Evolutionary conservation across 2,797 vertebrate genomes (phyloP).

Genomic region (Spheniscus humboldti): DNA sequence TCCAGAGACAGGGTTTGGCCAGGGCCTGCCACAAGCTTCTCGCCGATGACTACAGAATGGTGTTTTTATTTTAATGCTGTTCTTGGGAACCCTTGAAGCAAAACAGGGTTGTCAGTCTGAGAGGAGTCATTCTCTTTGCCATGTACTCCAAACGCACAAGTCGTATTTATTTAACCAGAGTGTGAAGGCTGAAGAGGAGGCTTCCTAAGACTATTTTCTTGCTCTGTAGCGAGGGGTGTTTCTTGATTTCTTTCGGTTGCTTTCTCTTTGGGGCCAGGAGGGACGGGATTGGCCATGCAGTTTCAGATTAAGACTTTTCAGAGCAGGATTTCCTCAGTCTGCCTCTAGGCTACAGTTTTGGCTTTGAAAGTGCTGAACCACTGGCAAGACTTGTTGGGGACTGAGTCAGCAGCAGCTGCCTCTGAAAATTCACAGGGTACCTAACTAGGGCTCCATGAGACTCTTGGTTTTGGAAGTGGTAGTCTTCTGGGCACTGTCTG

Average conservation of each 20-base stretch:
- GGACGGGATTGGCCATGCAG: neutral
- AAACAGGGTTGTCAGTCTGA: neutral
- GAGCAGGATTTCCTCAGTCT: neutral
- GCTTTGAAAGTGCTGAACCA: neutral
- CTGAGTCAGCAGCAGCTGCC: neutral
- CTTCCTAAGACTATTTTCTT: neutral
- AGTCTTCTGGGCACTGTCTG: neutral
- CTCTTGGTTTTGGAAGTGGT: neutral
- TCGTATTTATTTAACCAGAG: neutral
- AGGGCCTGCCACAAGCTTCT: neutral
- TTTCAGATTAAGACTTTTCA: neutral
- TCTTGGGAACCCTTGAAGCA: neutral
- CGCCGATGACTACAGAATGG: neutral
- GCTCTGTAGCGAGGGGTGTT: neutral
- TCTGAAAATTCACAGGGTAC: neutral
- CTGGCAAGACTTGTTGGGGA: neutral
- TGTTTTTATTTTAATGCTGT: neutral
- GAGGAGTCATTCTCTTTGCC: neutral
- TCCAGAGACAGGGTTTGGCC: neutral
- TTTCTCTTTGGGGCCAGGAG: neutral
- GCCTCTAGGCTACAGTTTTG: neutral
- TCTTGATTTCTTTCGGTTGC: neutral
- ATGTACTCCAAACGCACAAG: neutral
- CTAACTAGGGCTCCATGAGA: neutral
- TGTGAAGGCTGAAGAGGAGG: neutral